Evolutionary conservation across 2,113 vertebrate genomes (phyloP).

Genomic region (Diphyllodes magnificus): DNA sequence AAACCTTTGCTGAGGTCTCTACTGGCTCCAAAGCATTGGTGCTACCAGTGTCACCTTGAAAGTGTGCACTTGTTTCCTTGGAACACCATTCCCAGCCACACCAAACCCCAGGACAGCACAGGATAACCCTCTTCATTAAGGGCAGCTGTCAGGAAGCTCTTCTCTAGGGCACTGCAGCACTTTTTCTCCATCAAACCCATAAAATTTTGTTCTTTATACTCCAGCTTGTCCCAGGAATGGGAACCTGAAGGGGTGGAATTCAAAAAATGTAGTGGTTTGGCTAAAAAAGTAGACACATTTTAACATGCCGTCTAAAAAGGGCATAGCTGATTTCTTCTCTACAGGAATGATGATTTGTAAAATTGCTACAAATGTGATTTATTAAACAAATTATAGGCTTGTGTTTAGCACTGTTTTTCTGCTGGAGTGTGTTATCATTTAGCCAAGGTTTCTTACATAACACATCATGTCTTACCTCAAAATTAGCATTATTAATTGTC

Average conservation of each 20-base stretch:
- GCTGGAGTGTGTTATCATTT: not conserved
- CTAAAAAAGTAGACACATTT: not conserved
- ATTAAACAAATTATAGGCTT: not conserved
- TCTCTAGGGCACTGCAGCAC: not conserved
- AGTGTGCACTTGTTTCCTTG: not conserved
- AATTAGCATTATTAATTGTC: not conserved
- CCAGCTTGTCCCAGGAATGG: not conserved
- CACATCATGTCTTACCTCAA: not conserved
- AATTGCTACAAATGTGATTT: conserved; percentile 9
- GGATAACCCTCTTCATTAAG: too few species aligned
- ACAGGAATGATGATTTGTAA: conserved; percentile 2
- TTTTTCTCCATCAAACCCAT: not conserved
- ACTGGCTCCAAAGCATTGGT: not conserved
- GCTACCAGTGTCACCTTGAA: too few species aligned
- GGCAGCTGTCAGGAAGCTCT: not conserved
- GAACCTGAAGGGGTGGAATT: not conserved
- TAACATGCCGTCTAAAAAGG: conserved; percentile 33
- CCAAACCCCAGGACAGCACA: not conserved
- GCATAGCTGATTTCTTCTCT: not conserved
- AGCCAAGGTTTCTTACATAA: not conserved
- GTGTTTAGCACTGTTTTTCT: not conserved
- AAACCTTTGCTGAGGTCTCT: not conserved
- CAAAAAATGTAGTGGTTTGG: not conserved
- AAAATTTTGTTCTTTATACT: not conserved
- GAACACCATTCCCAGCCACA: not conserved